These are phyloP conservation scores for Notothenia coriiceps DNA, from an alignment of 2,113 vertebrate genomes.

Conservation along the genomic window DNA sequence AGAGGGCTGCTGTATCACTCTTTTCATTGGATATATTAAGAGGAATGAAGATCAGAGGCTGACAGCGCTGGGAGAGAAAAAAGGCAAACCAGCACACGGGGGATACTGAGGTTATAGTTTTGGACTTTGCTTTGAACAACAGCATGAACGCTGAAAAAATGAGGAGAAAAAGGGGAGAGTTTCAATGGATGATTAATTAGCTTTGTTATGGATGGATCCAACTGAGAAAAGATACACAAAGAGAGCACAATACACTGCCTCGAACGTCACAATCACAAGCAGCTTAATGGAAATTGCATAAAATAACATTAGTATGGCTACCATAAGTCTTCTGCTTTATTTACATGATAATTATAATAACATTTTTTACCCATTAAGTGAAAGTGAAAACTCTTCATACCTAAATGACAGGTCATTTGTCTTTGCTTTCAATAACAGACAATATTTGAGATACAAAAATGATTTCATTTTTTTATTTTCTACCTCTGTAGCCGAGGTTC, in stretches of 20 bases:
- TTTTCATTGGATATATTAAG: conserved; percentile 64
- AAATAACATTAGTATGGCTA: neutral
- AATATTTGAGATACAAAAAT: neutral
- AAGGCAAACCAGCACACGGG: conserved; percentile 43
- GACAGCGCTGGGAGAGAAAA: conserved; percentile 64
- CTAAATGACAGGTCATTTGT: neutral
- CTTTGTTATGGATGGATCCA: conserved; percentile 22
- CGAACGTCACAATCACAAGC: neutral
- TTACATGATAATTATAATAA: no score
- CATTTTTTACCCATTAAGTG: neutral
- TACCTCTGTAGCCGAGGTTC: neutral
- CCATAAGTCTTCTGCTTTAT: neutral
- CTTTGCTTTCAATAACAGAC: neutral
- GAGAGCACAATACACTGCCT: neutral
- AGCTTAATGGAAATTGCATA: neutral
- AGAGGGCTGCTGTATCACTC: conserved; percentile 43
- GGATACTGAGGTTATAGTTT: conserved; percentile 52
- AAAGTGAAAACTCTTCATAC: neutral
- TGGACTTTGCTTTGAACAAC: conserved; percentile 57
- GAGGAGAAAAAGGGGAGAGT: neutral
- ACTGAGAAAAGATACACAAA: conserved; percentile 9
- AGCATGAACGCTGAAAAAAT: conserved; percentile 38
- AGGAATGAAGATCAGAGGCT: conserved; percentile 73
- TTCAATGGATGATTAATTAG: conserved; percentile 39
- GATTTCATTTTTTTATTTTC: neutral